These are phyloP conservation scores for Drosophila macrospina DNA, from an alignment of 2,888 invertebrate species.

Conservation along the genomic window DNA sequence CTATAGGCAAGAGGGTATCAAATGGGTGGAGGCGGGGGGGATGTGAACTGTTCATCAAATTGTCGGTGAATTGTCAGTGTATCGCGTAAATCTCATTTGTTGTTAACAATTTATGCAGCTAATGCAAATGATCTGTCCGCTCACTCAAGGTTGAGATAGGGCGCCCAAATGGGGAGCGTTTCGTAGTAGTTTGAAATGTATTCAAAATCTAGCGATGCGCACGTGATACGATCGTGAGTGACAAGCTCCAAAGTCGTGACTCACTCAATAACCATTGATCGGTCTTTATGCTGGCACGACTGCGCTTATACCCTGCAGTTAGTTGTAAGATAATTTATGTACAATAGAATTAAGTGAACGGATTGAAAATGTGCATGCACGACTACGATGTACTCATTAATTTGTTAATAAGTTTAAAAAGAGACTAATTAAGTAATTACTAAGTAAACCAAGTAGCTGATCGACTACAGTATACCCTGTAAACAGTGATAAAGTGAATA, in stretches of 20 bases:
- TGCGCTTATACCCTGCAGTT: too few relatives aligned
- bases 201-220: constrained; percentile 29
- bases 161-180: constrained; percentile 33
- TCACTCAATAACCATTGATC: not conserved
- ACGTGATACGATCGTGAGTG: constrained; percentile 26
- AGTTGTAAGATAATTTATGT: too few relatives aligned
- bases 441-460: too few relatives aligned
- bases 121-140: constrained; percentile 32
- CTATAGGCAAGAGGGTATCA: not conserved
- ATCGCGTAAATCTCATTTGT: constrained; percentile 23
- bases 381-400: not conserved
- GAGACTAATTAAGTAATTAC: too few relatives aligned
- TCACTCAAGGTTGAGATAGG: constrained; percentile 39
- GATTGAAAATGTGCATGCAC: not conserved
- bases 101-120: constrained; percentile 36
- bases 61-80: constrained; percentile 10
- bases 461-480: too few relatives aligned
- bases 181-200: constrained; percentile 7
- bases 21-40: not conserved
- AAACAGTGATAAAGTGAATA: too few relatives aligned
- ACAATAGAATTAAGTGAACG: not conserved
- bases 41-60: constrained; percentile 22
- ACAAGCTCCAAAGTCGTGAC: constrained; percentile 11
- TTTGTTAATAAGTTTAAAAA: too few relatives aligned
- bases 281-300: not conserved